phyloP scores from a whole-genome alignment of 2,797 vertebrate genomes.

The Notoglanidium macrostoma region DNA sequence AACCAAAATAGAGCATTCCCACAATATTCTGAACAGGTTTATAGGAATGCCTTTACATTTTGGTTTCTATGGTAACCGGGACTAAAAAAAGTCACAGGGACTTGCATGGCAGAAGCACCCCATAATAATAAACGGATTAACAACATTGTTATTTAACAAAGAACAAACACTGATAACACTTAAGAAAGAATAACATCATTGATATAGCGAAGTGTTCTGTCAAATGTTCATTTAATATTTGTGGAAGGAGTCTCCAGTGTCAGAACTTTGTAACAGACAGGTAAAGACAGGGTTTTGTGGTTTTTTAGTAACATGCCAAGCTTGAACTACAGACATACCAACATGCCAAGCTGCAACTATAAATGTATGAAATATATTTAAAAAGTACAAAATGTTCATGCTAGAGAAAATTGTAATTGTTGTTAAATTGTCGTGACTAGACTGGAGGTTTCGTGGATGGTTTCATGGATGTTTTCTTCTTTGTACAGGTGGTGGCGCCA shows the following conservation, averaged over 20 bases:
- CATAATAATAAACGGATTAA: not conserved
- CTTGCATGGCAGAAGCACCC: not conserved
- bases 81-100: not conserved
- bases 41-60: not conserved
- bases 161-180: not conserved
- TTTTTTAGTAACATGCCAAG: not conserved
- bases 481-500: slow-evolving; percentile 64
- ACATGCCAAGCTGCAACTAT: not conserved
- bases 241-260: not conserved
- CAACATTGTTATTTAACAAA: not conserved
- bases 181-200: not conserved
- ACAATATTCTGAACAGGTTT: not conserved
- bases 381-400: not conserved
- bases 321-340: too few relatives aligned
- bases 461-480: not conserved
- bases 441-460: not conserved
- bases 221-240: not conserved
- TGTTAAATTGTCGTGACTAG: too few relatives aligned
- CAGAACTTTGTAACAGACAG: not conserved
- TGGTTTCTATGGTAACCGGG: not conserved
- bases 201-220: not conserved
- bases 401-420: not conserved
- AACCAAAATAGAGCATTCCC: not conserved
- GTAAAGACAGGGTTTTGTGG: not conserved
- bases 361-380: not conserved